phyloP scores from a whole-genome alignment of 2,113 vertebrate species.

The Nipponia nippon region DNA sequence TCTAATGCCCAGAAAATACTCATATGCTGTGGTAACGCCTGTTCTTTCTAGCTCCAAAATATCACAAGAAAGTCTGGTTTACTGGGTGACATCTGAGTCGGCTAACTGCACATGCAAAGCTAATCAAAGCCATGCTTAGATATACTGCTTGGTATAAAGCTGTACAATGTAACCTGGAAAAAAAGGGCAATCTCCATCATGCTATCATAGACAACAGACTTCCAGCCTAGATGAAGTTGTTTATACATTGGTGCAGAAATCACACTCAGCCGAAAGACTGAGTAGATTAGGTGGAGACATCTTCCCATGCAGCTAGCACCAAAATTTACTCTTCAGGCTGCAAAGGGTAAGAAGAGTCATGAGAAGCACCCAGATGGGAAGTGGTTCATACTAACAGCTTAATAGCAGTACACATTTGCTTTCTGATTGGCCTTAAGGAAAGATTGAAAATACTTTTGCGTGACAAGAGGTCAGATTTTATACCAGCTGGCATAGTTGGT shows the following conservation, averaged over 20 bases:
- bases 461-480: background rate
- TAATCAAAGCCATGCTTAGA: background rate
- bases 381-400: background rate
- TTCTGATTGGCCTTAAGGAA: background rate
- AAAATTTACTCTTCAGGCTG: background rate
- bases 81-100: background rate
- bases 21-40: background rate
- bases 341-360: background rate
- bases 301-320: background rate
- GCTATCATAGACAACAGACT: background rate
- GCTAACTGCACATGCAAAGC: background rate
- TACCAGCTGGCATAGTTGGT: background rate
- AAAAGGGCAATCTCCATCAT: background rate
- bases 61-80: background rate
- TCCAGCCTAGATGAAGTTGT: background rate
- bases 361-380: background rate
- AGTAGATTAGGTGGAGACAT: background rate
- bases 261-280: background rate
- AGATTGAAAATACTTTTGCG: background rate
- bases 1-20: background rate
- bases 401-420: background rate
- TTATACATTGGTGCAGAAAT: background rate
- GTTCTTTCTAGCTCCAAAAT: background rate
- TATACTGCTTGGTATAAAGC: background rate
- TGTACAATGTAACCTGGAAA: background rate